These are phyloP conservation scores for Halictus ligatus DNA, from an alignment of 2,888 invertebrate genomes.

Conservation along the genomic window DNA sequence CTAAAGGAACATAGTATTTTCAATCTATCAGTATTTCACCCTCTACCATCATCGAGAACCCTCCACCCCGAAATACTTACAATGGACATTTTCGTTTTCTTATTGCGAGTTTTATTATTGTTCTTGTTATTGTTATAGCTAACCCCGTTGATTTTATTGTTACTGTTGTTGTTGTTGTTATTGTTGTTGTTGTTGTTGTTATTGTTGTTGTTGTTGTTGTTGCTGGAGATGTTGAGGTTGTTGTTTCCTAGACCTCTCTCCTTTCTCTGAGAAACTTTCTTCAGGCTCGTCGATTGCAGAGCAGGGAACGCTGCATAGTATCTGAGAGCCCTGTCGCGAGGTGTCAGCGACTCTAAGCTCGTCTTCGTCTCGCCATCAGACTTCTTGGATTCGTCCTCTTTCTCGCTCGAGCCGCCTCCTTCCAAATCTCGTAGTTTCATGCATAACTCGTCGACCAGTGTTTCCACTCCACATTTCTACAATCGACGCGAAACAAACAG, in stretches of 20 bases:
- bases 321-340: constrained; percentile 89
- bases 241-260: constrained; percentile 76
- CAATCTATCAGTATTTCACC: not conserved
- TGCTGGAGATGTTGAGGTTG: no score
- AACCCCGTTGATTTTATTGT: constrained; percentile 73
- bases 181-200: constrained; percentile 70
- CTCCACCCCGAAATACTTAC: constrained; percentile 69
- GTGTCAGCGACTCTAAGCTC: constrained; percentile 86
- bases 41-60: not conserved
- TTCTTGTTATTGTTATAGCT: constrained; percentile 75
- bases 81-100: constrained; percentile 80
- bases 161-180: constrained; percentile 74
- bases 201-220: constrained; percentile 67
- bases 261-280: constrained; percentile 79
- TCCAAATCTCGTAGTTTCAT: constrained; percentile 91
- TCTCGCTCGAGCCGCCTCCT: constrained; percentile 77
- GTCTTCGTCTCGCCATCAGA: constrained; percentile 78
- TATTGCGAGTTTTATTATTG: constrained; percentile 76
- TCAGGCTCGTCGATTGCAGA: constrained; percentile 84
- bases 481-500: not conserved
- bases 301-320: constrained; percentile 93
- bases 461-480: constrained; percentile 92
- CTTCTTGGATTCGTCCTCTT: constrained; percentile 76
- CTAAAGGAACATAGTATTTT: constrained; percentile 50
- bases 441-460: constrained; percentile 93